These are phyloP conservation scores for Napeogenes sylphis DNA, from an alignment of 2,888 invertebrate species.

Conservation along the genomic window DNA sequence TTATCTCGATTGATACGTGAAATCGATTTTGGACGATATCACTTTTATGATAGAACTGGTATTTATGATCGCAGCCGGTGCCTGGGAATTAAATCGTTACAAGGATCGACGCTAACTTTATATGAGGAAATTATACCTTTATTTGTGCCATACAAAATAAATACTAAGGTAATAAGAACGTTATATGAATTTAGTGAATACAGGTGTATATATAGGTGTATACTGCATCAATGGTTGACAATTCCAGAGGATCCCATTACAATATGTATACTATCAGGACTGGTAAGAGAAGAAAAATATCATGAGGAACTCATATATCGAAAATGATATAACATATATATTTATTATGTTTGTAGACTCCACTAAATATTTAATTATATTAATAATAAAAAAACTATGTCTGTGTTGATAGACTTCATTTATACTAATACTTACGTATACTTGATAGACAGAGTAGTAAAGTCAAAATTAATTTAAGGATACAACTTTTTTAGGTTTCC, in stretches of 20 bases:
- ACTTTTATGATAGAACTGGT: constrained; percentile 62
- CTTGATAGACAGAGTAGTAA: no score
- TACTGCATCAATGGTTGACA: no score
- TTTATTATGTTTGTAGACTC: not conserved
- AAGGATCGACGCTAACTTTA: constrained; percentile 57
- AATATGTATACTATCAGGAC: no score
- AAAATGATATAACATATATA: no score
- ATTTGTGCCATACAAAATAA: constrained; percentile 58
- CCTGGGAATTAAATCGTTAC: constrained; percentile 52
- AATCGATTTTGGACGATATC: constrained; percentile 63
- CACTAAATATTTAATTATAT: not conserved
- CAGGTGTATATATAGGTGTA: not conserved
- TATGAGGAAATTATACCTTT: constrained; percentile 48
- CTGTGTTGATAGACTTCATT: no score
- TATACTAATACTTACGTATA: no score
- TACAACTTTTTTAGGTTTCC: no score
- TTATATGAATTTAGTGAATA: not conserved
- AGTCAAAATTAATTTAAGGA: no score
- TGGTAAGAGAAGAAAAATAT: no score
- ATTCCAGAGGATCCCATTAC: no score
- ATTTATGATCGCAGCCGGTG: constrained; percentile 48
- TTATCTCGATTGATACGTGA: constrained; percentile 57
- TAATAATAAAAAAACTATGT: no score
- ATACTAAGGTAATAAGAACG: constrained; percentile 51
- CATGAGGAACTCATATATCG: no score